Conservation (phyloP, 2,888 invertebrate species). For the Carabus problematicus region DNA sequence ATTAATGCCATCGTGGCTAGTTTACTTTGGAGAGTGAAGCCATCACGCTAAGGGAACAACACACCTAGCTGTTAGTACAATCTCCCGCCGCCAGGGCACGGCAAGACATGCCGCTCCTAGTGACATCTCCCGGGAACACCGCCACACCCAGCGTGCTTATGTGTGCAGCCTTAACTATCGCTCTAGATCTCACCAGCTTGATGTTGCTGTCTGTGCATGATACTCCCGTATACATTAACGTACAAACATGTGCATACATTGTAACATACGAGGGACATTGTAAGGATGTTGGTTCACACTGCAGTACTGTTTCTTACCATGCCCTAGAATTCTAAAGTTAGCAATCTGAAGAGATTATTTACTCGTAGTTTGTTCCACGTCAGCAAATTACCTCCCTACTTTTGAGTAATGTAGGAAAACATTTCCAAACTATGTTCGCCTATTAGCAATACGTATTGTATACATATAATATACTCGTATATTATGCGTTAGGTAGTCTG, state of each 20-base stretch:
- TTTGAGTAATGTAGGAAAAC: too few relatives aligned
- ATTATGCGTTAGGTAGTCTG: neutral
- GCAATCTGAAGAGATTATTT: too few relatives aligned
- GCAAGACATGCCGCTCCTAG: conserved; percentile 23
- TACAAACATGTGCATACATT: too few relatives aligned
- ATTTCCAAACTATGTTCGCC: too few relatives aligned
- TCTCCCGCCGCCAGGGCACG: conserved; percentile 15
- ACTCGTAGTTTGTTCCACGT: too few relatives aligned
- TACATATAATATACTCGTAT: neutral
- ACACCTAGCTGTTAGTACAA: conserved; percentile 18
- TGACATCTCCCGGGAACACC: conserved; percentile 14
- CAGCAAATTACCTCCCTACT: too few relatives aligned
- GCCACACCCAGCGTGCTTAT: conserved; percentile 15
- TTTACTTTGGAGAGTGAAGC: conserved; percentile 25
- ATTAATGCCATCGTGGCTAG: conserved; percentile 10
- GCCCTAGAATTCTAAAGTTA: too few relatives aligned
- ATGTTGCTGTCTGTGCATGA: too few relatives aligned
- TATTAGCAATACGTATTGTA: neutral
- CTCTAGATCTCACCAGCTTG: neutral
- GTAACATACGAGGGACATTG: too few relatives aligned
- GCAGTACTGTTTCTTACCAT: too few relatives aligned
- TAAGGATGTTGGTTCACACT: too few relatives aligned
- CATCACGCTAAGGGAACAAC: conserved; percentile 26
- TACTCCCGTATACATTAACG: too few relatives aligned
- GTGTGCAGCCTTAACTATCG: conserved; percentile 16